A percentile compares a stretch with the other conserved stretches of the same genome.
Evolutionary conservation across 2,888 invertebrate species (phyloP).

Genomic region (Polydrusus pterygomalis): DNA sequence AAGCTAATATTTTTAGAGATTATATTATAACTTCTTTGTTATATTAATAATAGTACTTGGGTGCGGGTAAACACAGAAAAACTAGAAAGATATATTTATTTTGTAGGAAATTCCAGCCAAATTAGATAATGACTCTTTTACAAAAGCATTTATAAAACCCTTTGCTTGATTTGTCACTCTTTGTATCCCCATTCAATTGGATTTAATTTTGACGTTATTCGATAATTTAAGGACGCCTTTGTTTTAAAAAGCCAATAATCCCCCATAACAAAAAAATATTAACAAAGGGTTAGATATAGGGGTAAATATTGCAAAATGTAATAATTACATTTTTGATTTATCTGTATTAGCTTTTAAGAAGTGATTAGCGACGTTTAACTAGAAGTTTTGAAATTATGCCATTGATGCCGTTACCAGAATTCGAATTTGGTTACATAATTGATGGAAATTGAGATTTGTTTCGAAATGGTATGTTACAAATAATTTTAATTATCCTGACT

Average conservation of each 20-base stretch:
- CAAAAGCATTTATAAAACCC: slow-evolving; percentile 6
- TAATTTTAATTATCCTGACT: neutral
- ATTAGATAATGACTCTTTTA: neutral
- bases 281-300: neutral
- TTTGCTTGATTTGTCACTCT: slow-evolving; percentile 11
- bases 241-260: neutral
- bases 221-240: slow-evolving; percentile 11
- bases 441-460: no score
- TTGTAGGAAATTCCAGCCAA: neutral
- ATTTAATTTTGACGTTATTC: slow-evolving; percentile 17
- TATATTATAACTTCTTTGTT: no score
- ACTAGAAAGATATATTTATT: neutral
- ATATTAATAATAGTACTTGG: no score
- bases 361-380: no score
- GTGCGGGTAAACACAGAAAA: neutral
- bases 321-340: no score
- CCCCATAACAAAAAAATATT: neutral
- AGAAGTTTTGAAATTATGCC: no score
- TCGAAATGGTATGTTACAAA: no score
- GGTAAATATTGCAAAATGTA: neutral
- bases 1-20: no score
- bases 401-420: no score
- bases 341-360: no score
- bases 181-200: neutral
- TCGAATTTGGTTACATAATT: no score